Evolutionary conservation across 1,140 invertebrate genomes (phyloP).

Genomic region (Pogonognathellus flavescens): DNA sequence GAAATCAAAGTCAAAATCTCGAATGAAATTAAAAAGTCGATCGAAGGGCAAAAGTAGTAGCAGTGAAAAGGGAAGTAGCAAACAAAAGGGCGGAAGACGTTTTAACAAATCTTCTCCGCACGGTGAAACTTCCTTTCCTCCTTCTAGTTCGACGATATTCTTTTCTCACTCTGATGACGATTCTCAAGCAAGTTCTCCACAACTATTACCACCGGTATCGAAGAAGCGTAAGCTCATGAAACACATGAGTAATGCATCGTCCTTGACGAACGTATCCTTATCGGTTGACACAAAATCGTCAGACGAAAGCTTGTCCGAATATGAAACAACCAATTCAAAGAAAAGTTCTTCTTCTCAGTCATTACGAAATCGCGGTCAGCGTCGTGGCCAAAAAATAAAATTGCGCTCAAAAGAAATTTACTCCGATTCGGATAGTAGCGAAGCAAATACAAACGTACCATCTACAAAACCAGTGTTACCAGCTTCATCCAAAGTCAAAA

Average conservation of each 20-base stretch:
- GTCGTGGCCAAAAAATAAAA: slow-evolving; percentile 48
- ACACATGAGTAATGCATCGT: slow-evolving; percentile 14
- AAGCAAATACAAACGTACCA: neutral
- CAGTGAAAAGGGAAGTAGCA: slow-evolving; percentile 49
- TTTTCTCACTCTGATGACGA: slow-evolving; percentile 64
- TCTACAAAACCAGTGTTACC: neutral
- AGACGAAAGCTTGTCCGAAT: slow-evolving; percentile 59
- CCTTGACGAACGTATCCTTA: slow-evolving; percentile 44
- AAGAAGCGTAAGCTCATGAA: slow-evolving; percentile 67
- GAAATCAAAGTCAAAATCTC: slow-evolving; percentile 36
- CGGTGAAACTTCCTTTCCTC: slow-evolving; percentile 42
- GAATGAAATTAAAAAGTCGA: slow-evolving; percentile 51
- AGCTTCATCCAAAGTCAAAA: slow-evolving; percentile 41
- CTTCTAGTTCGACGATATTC: slow-evolving; percentile 57
- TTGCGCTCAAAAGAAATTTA: slow-evolving; percentile 58
- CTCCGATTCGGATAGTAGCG: slow-evolving; percentile 64
- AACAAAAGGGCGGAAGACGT: slow-evolving; percentile 40
- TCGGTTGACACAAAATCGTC: slow-evolving; percentile 59
- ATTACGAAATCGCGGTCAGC: neutral
- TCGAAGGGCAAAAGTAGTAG: slow-evolving; percentile 41
- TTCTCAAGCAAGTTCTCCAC: slow-evolving; percentile 56
- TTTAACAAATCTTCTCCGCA: slow-evolving; percentile 54
- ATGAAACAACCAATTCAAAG: slow-evolving; percentile 49
- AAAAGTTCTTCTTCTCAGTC: slow-evolving; percentile 30
- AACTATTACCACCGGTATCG: slow-evolving; percentile 45